A percentile compares a stretch with the other conserved stretches of the same genome.
Conservation (phyloP, 2,113 vertebrate species). For the Neogale vison region DNA sequence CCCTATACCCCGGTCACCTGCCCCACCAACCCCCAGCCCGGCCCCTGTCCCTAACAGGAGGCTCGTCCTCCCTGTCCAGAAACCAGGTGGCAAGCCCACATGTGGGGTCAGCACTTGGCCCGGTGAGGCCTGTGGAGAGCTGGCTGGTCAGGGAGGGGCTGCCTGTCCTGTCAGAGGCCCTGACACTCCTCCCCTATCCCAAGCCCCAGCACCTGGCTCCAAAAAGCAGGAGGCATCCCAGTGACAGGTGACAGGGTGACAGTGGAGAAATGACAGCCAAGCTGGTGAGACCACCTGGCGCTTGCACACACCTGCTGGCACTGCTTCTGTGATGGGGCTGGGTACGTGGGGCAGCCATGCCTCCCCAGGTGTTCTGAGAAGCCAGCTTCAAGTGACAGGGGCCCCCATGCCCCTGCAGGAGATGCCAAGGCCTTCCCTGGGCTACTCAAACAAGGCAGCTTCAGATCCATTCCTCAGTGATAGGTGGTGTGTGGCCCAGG, state of each 20-base stretch:
- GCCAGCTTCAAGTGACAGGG: not conserved
- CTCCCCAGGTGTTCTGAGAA: not conserved
- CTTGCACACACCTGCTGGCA: not conserved
- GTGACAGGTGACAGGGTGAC: no score
- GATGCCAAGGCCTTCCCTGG: not conserved
- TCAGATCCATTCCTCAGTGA: not conserved
- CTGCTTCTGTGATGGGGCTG: not conserved
- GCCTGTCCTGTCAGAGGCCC: not conserved
- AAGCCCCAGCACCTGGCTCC: not conserved
- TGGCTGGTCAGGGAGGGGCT: not conserved
- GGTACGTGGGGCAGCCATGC: no score
- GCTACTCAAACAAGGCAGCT: not conserved
- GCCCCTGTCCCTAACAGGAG: not conserved
- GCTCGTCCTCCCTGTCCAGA: not conserved
- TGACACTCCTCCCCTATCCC: not conserved
- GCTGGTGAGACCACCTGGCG: not conserved
- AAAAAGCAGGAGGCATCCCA: not conserved
- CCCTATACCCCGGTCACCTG: not conserved
- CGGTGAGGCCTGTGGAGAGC: not conserved
- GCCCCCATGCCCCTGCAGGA: not conserved
- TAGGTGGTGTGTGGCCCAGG: rapidly evolving
- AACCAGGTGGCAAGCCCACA: not conserved
- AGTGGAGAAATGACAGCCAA: not conserved
- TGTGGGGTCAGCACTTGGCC: no score
- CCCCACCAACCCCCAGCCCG: rapidly evolving